These are phyloP conservation scores for Aricia artaxerxes DNA, from an alignment of 2,888 invertebrate genomes.

Conservation along the genomic window DNA sequence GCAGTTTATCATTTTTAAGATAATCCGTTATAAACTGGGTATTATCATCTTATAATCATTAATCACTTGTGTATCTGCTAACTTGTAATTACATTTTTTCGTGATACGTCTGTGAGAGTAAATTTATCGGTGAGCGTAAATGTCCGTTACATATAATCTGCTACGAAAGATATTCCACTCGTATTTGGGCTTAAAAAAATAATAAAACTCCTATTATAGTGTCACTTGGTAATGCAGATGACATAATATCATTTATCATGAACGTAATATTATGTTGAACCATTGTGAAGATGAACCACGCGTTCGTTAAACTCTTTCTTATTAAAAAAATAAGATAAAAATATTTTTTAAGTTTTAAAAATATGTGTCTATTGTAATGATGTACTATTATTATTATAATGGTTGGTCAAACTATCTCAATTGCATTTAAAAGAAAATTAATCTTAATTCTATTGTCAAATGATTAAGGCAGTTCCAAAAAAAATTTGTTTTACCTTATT, in stretches of 20 bases:
- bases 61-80: neutral
- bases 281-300: neutral
- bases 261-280: no score
- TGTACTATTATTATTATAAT: no score
- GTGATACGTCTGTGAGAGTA: neutral
- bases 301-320: neutral
- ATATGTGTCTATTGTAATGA: no score
- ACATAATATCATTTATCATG: neutral
- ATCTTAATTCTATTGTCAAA: no score
- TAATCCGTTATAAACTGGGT: neutral
- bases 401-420: no score
- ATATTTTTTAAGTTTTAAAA: no score
- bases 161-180: neutral
- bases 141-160: neutral
- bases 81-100: slow-evolving; percentile 8
- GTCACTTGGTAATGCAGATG: no score
- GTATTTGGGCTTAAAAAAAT: no score
- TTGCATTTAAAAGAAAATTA: no score
- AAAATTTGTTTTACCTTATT: no score
- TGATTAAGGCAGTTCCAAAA: no score
- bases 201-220: no score
- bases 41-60: slow-evolving; percentile 3
- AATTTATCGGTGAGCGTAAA: neutral
- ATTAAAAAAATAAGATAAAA: neutral
- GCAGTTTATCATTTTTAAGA: neutral